Conservation (phyloP, 2,113 vertebrate genomes). For the Pachycephala philippinensis region DNA sequence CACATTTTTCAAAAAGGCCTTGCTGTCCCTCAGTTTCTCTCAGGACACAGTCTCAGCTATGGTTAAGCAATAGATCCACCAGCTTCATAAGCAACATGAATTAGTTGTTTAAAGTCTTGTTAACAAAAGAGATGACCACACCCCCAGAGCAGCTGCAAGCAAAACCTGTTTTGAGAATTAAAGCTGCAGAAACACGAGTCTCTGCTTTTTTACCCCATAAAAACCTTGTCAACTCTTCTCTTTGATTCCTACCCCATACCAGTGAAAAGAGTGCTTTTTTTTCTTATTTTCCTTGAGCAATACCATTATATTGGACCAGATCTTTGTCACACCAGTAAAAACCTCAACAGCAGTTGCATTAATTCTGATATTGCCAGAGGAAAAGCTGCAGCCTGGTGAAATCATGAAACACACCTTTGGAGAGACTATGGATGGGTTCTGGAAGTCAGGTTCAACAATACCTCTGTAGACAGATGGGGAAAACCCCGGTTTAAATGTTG, state of each 20-base stretch:
- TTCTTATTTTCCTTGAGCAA: neutral
- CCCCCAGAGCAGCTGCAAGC: neutral
- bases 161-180: constrained; percentile 42
- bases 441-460: neutral
- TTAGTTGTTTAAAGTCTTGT: neutral
- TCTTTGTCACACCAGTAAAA: neutral
- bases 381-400: neutral
- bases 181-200: neutral
- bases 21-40: neutral
- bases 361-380: neutral
- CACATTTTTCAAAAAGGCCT: neutral
- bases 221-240: neutral
- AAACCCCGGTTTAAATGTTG: neutral
- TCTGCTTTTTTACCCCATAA: neutral
- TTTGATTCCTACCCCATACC: neutral
- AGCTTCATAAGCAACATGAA: neutral
- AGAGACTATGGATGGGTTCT: neutral
- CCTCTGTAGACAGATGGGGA: neutral
- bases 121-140: constrained; percentile 22
- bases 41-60: neutral
- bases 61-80: neutral
- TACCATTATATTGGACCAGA: neutral
- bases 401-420: neutral
- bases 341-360: neutral
- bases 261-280: neutral